Evolutionary conservation across 2,113 vertebrate species (phyloP), one percentile per base, ranked within the genome.

Genomic region (Leptodactylus fuscus): DNA sequence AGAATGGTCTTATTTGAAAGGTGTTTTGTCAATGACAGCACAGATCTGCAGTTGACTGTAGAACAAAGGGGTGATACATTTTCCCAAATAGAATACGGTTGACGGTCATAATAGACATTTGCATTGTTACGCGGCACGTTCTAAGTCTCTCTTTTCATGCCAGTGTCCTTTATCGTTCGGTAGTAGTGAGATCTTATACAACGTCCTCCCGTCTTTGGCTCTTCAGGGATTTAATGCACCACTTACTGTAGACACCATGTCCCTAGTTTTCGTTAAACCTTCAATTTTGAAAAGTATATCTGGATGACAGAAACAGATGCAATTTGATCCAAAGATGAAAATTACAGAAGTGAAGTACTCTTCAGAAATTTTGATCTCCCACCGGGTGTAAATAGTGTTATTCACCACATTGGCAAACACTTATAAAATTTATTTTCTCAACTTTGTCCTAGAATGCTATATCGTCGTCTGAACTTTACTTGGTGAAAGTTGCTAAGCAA

Each of bases 281-380:
- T 81, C 84, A 86, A 86, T 86, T 86, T 86, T 81, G 76, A 81
- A 86, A 86, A 86, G 77, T 77, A 58, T 73, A 60, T 86, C 80
- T 85, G 83, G 76, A 71, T 58, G 83, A 80, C 53, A 79, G 58
- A 49, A 69, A 48, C 73, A 69, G 83, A 80, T 81, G 65, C 84
- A 81, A 81, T 86, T 86, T 86, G 84, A 86, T 81, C 76, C 77
- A 60, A 86, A 86, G 84, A 86, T 81, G 84, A 81, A 86, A 81
- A 86, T 86, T 86, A 86, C 84, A 81, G 46, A 85, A 86, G 77
- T 86, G 76, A 86, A 86, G 77, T 60, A 81, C 51, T 55, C 84
- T 86, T 18, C 65, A 86, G 84, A 86, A 86, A 73, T 81, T 46
- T 29, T 80, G 76, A 80, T 86, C 76, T 86, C 84, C 84, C 58